Percentiles rank a stretch among this genome's conserved stretches.
These are phyloP conservation scores for Corydoras maculifer DNA, from an alignment of 2,113 vertebrate genomes.

Conservation along the genomic window DNA sequence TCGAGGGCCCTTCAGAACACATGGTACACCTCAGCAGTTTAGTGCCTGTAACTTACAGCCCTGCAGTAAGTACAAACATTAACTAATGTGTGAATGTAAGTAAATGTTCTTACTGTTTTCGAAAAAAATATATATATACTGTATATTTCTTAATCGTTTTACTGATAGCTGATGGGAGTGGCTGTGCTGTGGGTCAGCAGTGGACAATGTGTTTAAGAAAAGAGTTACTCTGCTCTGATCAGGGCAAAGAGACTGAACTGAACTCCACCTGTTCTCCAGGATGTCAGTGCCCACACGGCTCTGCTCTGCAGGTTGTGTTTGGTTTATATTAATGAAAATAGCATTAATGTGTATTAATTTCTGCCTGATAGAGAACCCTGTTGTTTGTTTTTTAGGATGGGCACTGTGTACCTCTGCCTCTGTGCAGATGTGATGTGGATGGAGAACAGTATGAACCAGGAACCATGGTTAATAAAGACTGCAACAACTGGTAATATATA, in stretches of 20 bases:
- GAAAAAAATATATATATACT: too few species aligned
- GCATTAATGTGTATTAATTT: background rate
- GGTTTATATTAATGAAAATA: too few species aligned
- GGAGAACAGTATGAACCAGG: constrained; percentile 63
- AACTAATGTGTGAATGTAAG: constrained; percentile 3
- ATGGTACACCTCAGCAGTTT: constrained; percentile 70
- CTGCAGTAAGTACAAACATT: constrained; percentile 64
- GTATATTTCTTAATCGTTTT: too few species aligned
- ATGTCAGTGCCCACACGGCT: constrained; percentile 69
- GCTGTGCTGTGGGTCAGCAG: constrained; percentile 66
- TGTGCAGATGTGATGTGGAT: constrained; percentile 68
- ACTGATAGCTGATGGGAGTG: constrained; percentile 42
- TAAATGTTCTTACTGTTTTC: too few species aligned
- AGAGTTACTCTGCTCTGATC: constrained; percentile 67
- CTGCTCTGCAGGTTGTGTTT: constrained; percentile 64
- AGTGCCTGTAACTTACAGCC: constrained; percentile 74
- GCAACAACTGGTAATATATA: constrained; percentile 72
- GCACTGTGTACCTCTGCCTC: constrained; percentile 58
- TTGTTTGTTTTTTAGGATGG: constrained; percentile 52
- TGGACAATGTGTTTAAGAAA: constrained; percentile 69
- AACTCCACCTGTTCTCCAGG: constrained; percentile 65
- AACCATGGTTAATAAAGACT: constrained; percentile 58
- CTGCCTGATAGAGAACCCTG: background rate
- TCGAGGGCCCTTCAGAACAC: constrained; percentile 48
- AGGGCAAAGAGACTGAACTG: constrained; percentile 43